These are phyloP conservation scores for Apantesis nais DNA, from an alignment of 2,888 invertebrate genomes.

Conservation along the genomic window DNA sequence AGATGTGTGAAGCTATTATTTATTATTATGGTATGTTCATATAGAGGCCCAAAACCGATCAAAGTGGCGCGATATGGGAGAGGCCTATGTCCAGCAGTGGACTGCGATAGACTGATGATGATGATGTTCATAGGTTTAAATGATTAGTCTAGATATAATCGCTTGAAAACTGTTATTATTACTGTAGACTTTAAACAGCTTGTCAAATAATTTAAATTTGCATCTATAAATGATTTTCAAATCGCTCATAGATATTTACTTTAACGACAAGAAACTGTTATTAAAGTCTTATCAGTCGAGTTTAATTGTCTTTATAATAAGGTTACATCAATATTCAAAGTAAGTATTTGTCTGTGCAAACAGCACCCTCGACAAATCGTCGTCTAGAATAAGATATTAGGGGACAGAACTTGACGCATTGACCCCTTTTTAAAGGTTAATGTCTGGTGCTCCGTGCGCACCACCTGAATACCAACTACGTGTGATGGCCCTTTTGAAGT, in stretches of 20 bases:
- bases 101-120: too few species aligned
- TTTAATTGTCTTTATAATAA: conserved; percentile 69
- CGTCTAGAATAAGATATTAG: conserved; percentile 80
- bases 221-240: background rate
- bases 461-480: conserved; percentile 79
- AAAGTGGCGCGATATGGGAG: too few species aligned
- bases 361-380: conserved; percentile 71
- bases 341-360: conserved; percentile 69
- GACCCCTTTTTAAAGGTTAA: conserved; percentile 85
- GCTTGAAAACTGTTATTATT: background rate
- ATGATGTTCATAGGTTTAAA: too few species aligned
- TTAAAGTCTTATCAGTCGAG: conserved; percentile 56
- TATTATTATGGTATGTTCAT: too few species aligned
- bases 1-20: too few species aligned
- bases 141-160: background rate
- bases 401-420: conserved; percentile 80
- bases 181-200: background rate
- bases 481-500: conserved; percentile 48
- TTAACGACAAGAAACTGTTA: conserved; percentile 27
- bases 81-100: too few species aligned
- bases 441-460: conserved; percentile 66
- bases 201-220: background rate
- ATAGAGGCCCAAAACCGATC: too few species aligned
- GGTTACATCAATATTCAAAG: conserved; percentile 75
- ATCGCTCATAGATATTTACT: background rate